phyloP scores from a whole-genome alignment of 2,797 vertebrate genomes.

The Pseudochirops cupreus region DNA sequence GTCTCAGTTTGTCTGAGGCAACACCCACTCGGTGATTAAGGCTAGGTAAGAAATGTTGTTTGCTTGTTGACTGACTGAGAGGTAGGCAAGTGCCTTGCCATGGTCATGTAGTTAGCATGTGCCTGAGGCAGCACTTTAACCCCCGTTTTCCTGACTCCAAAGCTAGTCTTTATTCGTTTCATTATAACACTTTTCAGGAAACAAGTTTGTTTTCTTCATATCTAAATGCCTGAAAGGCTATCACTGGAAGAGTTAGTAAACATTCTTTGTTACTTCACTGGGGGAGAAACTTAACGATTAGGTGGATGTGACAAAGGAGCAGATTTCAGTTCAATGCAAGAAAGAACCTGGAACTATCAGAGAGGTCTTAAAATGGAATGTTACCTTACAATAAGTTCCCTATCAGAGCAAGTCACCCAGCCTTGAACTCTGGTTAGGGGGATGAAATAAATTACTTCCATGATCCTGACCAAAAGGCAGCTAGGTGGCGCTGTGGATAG shows the following conservation, averaged over 20 bases:
- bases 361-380: background rate
- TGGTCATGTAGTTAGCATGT: background rate
- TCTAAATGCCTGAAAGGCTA: background rate
- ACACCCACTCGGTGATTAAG: background rate
- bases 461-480: background rate
- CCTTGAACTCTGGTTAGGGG: background rate
- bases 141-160: background rate
- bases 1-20: background rate
- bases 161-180: background rate
- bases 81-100: background rate
- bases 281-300: background rate
- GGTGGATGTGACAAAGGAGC: background rate
- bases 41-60: background rate
- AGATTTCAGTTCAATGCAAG: background rate
- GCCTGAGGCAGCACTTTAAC: background rate
- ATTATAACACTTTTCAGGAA: background rate
- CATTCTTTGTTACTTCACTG: background rate
- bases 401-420: background rate
- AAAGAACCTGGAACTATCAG: constrained; percentile 20
- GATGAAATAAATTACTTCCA: background rate
- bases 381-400: background rate
- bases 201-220: background rate
- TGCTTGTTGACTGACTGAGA: background rate
- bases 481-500: background rate
- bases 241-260: background rate